A percentile compares a stretch with the other conserved stretches of the same genome.
These are phyloP conservation scores for Isichthys henryi DNA, from an alignment of 2,113 vertebrate species.

Conservation along the genomic window DNA sequence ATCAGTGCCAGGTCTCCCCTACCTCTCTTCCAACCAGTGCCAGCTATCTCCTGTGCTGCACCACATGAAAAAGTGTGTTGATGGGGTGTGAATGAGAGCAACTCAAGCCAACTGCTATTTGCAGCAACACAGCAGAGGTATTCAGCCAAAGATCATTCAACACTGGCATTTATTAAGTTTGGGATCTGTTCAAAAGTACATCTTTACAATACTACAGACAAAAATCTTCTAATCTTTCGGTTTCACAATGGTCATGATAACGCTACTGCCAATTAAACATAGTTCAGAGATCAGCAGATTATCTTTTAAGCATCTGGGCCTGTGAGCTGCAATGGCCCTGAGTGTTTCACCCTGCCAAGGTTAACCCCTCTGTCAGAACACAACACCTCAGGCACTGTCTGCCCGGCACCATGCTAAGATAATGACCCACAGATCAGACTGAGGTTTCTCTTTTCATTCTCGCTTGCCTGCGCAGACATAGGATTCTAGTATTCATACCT, in stretches of 20 bases:
- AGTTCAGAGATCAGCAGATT: not conserved
- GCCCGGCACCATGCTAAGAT: not conserved
- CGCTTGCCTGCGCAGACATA: not conserved
- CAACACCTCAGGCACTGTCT: not conserved
- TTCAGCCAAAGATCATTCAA: not conserved
- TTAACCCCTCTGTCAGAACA: not conserved
- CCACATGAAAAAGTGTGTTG: not conserved
- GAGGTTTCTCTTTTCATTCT: not conserved
- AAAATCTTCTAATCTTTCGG: not conserved
- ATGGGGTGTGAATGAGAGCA: not conserved
- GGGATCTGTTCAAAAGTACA: not conserved
- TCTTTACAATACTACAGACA: not conserved
- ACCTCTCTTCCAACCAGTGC: not conserved
- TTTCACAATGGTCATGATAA: not conserved
- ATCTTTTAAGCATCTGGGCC: not conserved
- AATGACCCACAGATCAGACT: not conserved
- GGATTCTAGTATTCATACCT: not conserved
- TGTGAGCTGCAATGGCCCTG: not conserved
- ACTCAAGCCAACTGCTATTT: not conserved
- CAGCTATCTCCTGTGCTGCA: not conserved
- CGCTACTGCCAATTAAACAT: not conserved
- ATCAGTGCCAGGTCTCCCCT: not conserved
- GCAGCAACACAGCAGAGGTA: not conserved
- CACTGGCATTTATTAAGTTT: not conserved
- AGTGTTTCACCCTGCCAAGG: not conserved